These are phyloP conservation scores for Odiellus spinosus DNA, from an alignment of 2,888 invertebrate species.

Conservation along the genomic window DNA sequence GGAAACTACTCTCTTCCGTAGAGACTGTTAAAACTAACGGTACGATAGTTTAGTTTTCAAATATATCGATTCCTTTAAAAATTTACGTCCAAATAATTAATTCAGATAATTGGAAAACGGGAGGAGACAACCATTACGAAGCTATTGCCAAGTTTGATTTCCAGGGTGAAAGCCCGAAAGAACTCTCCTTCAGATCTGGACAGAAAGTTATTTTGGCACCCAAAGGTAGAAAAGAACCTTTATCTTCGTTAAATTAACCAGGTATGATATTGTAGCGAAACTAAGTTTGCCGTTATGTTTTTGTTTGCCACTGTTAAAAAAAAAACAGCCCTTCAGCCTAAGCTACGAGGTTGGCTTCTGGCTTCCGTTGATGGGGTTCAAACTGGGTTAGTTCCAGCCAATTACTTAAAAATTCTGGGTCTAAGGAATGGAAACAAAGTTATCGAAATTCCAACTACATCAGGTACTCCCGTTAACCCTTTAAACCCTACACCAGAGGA, in stretches of 20 bases:
- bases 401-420: constrained; percentile 38
- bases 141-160: constrained; percentile 54
- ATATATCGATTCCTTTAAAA: constrained; percentile 2
- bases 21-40: constrained; percentile 22
- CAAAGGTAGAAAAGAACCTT: constrained; percentile 25
- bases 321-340: constrained; percentile 13
- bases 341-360: constrained; percentile 38
- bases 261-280: too few species aligned
- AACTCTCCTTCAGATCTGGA: constrained; percentile 57
- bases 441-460: too few species aligned
- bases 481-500: too few species aligned
- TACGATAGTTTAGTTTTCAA: constrained; percentile 5
- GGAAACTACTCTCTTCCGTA: constrained; percentile 50
- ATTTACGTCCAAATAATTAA: background rate
- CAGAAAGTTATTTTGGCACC: constrained; percentile 69
- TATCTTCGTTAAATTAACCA: background rate
- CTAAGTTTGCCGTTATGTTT: too few species aligned
- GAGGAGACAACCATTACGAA: constrained; percentile 35
- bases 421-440: background rate
- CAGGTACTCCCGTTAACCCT: too few species aligned
- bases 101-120: constrained; percentile 32
- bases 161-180: constrained; percentile 48
- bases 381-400: constrained; percentile 38
- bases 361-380: constrained; percentile 35
- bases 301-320: too few species aligned